phyloP scores from a whole-genome alignment of 1,140 invertebrate genomes.

The Ylistrum balloti region DNA sequence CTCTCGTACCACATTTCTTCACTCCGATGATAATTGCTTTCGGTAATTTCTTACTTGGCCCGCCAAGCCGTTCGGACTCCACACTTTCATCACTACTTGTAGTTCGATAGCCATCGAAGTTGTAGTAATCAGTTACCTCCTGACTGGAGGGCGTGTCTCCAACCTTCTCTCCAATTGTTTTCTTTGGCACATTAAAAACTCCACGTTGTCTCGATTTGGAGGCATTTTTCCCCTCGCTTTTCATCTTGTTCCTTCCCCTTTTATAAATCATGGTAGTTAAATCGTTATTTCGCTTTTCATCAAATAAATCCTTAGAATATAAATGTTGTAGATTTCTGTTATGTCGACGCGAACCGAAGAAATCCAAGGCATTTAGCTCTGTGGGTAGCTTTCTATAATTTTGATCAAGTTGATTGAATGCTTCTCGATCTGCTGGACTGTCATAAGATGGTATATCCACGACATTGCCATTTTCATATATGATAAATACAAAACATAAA shows the following conservation, averaged over 20 bases:
- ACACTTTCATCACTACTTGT: neutral
- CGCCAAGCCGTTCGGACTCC: neutral
- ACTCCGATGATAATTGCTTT: constrained; percentile 81
- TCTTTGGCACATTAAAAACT: constrained; percentile 21
- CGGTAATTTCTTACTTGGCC: constrained; percentile 61
- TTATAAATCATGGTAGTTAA: neutral
- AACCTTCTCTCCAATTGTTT: neutral
- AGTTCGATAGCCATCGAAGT: constrained; percentile 6
- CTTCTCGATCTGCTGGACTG: neutral
- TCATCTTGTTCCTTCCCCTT: neutral
- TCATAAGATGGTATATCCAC: neutral
- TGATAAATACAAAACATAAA: neutral
- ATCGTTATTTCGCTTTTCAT: constrained; percentile 6
- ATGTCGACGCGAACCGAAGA: constrained; percentile 16
- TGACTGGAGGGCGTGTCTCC: neutral
- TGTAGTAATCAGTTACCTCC: neutral
- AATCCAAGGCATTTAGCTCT: neutral
- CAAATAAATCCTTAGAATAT: constrained; percentile 36
- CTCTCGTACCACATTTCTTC: constrained; percentile 82
- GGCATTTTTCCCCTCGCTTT: neutral
- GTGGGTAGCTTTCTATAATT: neutral
- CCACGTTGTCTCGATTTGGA: constrained; percentile 12
- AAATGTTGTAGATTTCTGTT: constrained; percentile 26
- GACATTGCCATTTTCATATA: neutral
- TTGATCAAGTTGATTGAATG: neutral